Base-by-base conservation (phyloP, 2,113 vertebrate genomes). In the Zosterops lateralis region DNA sequence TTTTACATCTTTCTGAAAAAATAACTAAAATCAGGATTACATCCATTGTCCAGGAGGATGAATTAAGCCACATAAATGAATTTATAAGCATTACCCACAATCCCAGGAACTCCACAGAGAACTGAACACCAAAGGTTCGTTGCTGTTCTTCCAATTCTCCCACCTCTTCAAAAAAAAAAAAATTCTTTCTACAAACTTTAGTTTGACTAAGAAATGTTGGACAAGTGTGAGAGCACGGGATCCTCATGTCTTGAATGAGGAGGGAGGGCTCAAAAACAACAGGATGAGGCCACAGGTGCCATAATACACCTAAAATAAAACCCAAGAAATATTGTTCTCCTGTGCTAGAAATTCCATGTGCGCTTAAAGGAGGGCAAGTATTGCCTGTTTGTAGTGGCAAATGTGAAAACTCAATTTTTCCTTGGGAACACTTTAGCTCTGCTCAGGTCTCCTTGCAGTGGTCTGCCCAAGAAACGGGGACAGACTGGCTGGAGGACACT, bases 401-500 rank as follows among this genome's bases (percentile, higher is more conserved):
- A 78, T 19, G 9, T 66, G 21, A n/a, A 90, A 80, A 12, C 4
- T 5, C 1, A 25, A 0, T 60, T 84, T 84, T 36, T 91, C 9
- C 54, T 34, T n/a, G 7, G 29, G 34, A 67, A 64, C n/a, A 17
- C 3, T 32, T 62, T 6, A 28, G 12, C 8, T 80, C 20, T 38
- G 16, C 34, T 56, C 6, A 5, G 15, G 10, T 45, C 3, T 76
- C 19, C 22, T 67, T 64, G 32, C 28, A 82, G 31, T 40, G 20
- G 5, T 56, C 58, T 60, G 20, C 9, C 53, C 56, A 21, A n/a
- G 15, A 62, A 80, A 53, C 8, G 19, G 11, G 8, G 12, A 44
- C 16, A 70, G 32, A 53, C 17, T 0, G 0, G 38, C 4, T 22
- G 7, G 21, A 67, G 53, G 9, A 10, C 47, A 5, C 29, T 34